A percentile compares a stretch with the other conserved stretches of the same genome.
Evolutionary conservation across 2,888 invertebrate species (phyloP).

Genomic region (Geophilus truncorum): DNA sequence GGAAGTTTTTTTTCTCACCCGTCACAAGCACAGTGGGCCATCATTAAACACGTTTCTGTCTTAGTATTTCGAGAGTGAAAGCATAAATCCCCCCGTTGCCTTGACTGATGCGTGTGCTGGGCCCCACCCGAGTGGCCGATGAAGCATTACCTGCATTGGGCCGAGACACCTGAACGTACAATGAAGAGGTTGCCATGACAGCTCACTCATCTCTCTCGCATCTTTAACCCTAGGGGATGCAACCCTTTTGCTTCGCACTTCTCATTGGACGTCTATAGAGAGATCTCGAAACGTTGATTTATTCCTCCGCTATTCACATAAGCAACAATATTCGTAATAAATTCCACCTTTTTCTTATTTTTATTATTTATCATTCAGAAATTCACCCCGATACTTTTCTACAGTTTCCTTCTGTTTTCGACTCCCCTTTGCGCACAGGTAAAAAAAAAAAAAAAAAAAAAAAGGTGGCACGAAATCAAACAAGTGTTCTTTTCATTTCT

Average conservation of each 20-base stretch:
- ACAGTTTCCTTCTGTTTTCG: background rate
- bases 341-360: background rate
- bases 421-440: background rate
- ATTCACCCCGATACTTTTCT: background rate
- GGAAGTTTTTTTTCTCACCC: background rate
- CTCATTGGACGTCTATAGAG: background rate
- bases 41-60: conserved; percentile 20
- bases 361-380: background rate
- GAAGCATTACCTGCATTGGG: conserved; percentile 16
- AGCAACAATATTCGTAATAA: background rate
- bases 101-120: conserved; percentile 5
- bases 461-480: conserved; percentile 1
- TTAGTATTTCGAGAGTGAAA: background rate
- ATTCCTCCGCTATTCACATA: background rate
- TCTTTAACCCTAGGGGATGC: background rate
- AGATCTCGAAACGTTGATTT: background rate
- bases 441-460: too few species aligned
- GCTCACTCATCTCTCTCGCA: conserved; percentile 1
- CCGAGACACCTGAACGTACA: conserved; percentile 9
- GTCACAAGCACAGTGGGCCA: conserved; percentile 11
- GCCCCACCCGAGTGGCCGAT: conserved; percentile 20
- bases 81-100: conserved; percentile 9
- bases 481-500: background rate
- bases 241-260: background rate
- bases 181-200: conserved; percentile 20